phyloP scores from a whole-genome alignment of 2,797 vertebrate genomes.

The Mormyrops attenuatus region DNA sequence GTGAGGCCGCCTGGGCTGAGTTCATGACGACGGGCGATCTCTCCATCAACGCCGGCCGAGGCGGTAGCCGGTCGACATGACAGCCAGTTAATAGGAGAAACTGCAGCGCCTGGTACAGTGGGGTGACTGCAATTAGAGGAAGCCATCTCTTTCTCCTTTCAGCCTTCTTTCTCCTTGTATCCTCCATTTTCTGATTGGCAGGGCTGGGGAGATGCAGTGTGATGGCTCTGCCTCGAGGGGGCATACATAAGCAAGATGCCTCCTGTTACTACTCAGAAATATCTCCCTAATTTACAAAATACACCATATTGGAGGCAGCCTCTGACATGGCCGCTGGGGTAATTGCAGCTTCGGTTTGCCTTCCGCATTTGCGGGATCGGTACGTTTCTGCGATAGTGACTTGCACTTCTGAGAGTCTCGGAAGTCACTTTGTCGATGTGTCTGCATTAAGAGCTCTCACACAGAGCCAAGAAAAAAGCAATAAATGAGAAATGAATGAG shows the following conservation, averaged over 20 bases:
- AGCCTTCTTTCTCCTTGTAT: background rate
- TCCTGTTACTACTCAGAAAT: background rate
- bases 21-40: background rate
- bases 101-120: background rate
- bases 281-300: background rate
- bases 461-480: background rate
- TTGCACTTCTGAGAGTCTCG: background rate
- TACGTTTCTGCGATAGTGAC: background rate
- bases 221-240: background rate
- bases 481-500: background rate
- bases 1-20: background rate
- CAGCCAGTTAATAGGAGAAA: conserved; percentile 14
- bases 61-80: background rate
- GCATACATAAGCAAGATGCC: background rate
- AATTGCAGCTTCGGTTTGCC: background rate
- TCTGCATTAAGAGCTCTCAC: background rate
- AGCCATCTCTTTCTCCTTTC: background rate
- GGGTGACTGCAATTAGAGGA: background rate
- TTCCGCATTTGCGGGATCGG: background rate
- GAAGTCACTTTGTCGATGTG: background rate
- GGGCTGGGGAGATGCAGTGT: background rate
- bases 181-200: background rate
- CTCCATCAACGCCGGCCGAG: background rate
- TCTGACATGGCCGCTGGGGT: background rate
- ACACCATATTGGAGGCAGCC: background rate